Evolutionary conservation across 2,113 vertebrate genomes (phyloP).

Genomic region (Sphyrna mokarran): DNA sequence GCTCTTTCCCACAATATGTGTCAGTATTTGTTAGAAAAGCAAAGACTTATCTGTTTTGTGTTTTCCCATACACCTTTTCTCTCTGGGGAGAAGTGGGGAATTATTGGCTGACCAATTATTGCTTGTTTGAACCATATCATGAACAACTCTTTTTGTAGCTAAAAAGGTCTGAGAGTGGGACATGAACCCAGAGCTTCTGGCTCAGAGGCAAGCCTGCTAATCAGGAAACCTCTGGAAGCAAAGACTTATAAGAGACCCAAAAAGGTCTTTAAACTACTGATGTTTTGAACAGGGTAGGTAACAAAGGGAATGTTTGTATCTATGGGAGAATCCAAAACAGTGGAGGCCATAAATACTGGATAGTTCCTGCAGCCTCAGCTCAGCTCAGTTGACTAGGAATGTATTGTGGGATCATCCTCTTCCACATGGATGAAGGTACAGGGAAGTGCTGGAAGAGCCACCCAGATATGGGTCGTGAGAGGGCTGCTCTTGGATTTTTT

Average conservation of each 20-base stretch:
- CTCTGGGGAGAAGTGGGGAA: neutral
- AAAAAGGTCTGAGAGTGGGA: neutral
- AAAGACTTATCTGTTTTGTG: neutral
- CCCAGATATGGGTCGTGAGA: neutral
- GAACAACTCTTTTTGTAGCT: no score
- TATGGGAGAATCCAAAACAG: neutral
- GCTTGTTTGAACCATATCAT: neutral
- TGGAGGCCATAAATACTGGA: neutral
- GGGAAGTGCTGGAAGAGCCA: neutral
- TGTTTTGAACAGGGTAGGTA: neutral
- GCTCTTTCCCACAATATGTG: no score
- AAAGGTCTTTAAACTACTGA: neutral
- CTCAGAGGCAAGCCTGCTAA: neutral
- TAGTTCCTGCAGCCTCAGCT: neutral
- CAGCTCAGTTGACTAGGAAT: neutral
- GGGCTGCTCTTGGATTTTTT: no score
- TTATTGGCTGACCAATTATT: neutral
- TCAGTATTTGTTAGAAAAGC: neutral
- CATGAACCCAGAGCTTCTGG: neutral
- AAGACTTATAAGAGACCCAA: neutral
- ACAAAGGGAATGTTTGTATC: neutral
- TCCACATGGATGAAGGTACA: neutral
- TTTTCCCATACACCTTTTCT: no score
- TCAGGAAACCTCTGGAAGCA: neutral
- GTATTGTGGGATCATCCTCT: neutral